Evolutionary conservation across 2,797 vertebrate species (phyloP), one percentile per base, ranked within the genome.

Genomic region (Eidolon dupreanum): DNA sequence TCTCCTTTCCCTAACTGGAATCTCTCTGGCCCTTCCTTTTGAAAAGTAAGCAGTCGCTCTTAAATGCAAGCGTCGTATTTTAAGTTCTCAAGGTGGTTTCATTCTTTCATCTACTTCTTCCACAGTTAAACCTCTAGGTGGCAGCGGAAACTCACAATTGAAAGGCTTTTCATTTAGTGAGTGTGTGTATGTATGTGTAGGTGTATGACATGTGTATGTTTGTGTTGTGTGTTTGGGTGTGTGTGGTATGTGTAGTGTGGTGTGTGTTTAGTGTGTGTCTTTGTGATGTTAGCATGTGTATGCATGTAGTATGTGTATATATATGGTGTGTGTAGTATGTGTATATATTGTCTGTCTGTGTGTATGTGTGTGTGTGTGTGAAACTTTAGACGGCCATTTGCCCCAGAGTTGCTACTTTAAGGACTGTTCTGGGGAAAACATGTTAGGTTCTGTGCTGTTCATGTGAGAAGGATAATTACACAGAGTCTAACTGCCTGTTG

Each of bases 61-160:
- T 65, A 24, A 33, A 28, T 17, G 15, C 28, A 5, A 11, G 41
- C 26, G 70, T 11, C 7, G 0, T 13, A 2, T n/a, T 36, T n/a
- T n/a, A 46, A 71, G 13, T 19, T 79, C 12, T 61, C 26, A 20
- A 28, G 16, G 31, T 5, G 43, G 19, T 51, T 93, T 55, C 55
- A 0, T 57, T 61, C 13, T 77, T 66, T 16, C 33, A 53, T 26
- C 17, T 6, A 13, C 19, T 24, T 61, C 2, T 38, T 75, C 46
- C 2, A 20, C 71, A 53, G 59, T 81, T 9, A 0, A n/a, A 12
- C 93, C 97, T 46, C 61, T 74, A 53, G 97, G 71, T 41, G 97
- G 97, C 97, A 93, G 95, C 41, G 83, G 77, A 74, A 1, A 53
- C 55, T 70, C 87, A 82, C 5, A 26, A 22, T 51, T 96, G 53